Percentiles rank a stretch among this genome's conserved stretches.
phyloP scores from a whole-genome alignment of 2,797 vertebrate species.

The Trachops cirrhosus region DNA sequence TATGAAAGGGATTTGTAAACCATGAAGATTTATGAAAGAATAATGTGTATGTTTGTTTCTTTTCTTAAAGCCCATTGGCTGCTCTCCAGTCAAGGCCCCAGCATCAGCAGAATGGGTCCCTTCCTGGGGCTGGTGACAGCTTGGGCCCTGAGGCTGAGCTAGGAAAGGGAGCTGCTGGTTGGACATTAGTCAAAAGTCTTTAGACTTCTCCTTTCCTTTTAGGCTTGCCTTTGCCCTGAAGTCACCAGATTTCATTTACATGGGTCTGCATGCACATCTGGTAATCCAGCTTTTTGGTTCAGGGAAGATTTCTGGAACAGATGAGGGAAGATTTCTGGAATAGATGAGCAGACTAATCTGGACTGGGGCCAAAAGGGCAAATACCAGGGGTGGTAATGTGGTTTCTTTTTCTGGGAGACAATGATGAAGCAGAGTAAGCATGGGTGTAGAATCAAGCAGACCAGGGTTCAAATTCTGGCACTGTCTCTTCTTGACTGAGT shows the following conservation, averaged over 20 bases:
- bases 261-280: neutral
- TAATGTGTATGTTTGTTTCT: neutral
- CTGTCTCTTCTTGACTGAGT: neutral
- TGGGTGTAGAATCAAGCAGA: neutral
- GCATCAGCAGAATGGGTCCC: neutral
- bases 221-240: neutral
- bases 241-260: neutral
- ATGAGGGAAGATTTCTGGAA: neutral
- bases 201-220: neutral
- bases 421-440: neutral
- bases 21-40: neutral
- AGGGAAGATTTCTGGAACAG: neutral
- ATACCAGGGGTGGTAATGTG: accelerated
- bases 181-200: neutral
- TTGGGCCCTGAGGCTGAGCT: neutral
- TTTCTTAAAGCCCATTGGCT: neutral
- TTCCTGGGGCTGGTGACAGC: neutral
- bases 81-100: neutral
- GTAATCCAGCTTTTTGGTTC: neutral
- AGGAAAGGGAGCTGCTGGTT: neutral
- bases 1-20: neutral
- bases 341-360: neutral
- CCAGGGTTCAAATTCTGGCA: neutral
- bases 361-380: neutral
- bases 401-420: neutral